A percentile compares a stretch with the other conserved stretches of the same genome.
These are phyloP conservation scores for Coilia nasus DNA, from an alignment of 2,797 vertebrate species.

Conservation along the genomic window DNA sequence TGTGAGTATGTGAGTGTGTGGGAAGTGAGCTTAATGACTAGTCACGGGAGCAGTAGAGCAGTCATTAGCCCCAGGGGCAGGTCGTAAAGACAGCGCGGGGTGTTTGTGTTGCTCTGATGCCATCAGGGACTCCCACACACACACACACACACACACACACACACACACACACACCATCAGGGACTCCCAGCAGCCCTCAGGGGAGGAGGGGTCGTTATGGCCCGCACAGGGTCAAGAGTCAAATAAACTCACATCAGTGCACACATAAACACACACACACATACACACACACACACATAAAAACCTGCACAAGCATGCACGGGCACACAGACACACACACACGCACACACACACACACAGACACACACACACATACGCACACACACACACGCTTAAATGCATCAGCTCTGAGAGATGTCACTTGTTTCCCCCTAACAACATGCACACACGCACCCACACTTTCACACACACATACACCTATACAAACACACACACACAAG, in stretches of 20 bases:
- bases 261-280: neutral
- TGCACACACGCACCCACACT: neutral
- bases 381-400: neutral
- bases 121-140: neutral
- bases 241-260: neutral
- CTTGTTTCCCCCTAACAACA: too few species aligned
- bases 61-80: neutral
- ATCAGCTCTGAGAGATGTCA: too few species aligned
- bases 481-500: neutral
- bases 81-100: neutral
- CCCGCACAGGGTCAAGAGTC: neutral
- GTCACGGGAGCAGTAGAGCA: neutral
- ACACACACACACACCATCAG: too few species aligned
- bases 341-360: neutral
- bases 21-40: constrained; percentile 10
- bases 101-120: constrained; percentile 1
- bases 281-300: neutral
- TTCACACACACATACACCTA: neutral
- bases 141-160: too few species aligned
- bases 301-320: neutral
- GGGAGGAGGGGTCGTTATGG: neutral
- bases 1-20: neutral
- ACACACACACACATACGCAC: neutral
- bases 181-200: neutral
- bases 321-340: neutral